Percentiles rank a stretch among this genome's conserved stretches.
Conservation (phyloP, 2,113 vertebrate genomes). For the Catagonus wagneri region DNA sequence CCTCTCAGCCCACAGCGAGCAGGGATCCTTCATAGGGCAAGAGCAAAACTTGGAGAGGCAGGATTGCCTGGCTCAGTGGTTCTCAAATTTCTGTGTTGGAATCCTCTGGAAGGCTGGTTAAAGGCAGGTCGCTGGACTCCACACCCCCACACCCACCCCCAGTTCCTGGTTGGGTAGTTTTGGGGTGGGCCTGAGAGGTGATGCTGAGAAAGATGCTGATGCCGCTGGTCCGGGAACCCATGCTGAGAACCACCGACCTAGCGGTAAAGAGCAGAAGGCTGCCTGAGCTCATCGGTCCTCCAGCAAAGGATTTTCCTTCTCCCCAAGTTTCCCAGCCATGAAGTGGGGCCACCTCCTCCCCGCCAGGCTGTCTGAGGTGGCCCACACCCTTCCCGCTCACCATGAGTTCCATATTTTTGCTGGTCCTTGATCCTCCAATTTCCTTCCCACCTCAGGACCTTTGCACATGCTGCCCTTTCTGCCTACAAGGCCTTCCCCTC, state of each 20-base stretch:
- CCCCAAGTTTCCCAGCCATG: neutral
- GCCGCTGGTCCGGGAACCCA: neutral
- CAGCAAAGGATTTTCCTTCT: neutral
- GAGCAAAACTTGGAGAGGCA: neutral
- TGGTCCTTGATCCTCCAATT: neutral
- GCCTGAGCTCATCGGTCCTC: neutral
- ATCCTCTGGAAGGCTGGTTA: neutral
- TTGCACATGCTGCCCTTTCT: neutral
- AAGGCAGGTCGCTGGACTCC: neutral
- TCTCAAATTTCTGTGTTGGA: neutral
- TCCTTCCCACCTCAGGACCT: neutral
- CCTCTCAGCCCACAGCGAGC: neutral
- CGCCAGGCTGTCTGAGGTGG: rapidly evolving
- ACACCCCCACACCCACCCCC: rapidly evolving
- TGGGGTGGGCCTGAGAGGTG: neutral
- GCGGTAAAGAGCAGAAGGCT: neutral
- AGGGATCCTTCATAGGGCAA: neutral
- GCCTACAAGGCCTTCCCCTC: neutral
- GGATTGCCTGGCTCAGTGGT: neutral
- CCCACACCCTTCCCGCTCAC: neutral
- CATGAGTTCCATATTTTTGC: neutral
- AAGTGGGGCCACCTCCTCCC: neutral
- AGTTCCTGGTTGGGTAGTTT: neutral
- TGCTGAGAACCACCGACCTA: neutral
- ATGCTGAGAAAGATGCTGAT: too few species aligned